phyloP scores from a whole-genome alignment of 2,888 invertebrate genomes.

The Apeira syringaria region DNA sequence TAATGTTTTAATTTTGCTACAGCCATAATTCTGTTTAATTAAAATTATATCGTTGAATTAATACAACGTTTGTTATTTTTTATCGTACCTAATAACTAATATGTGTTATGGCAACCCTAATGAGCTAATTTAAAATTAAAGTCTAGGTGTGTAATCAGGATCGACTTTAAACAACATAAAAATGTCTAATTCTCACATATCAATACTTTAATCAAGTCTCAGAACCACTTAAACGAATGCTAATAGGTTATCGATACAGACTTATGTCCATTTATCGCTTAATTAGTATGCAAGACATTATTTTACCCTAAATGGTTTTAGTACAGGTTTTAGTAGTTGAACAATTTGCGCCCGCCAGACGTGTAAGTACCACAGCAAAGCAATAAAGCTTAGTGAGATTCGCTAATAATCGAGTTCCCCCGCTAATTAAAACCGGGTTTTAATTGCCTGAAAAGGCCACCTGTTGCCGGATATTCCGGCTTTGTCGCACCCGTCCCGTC shows the following conservation, averaged over 20 bases:
- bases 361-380: slow-evolving; percentile 71
- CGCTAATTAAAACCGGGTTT: slow-evolving; percentile 80
- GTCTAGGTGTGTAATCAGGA: slow-evolving; percentile 26
- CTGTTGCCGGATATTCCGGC: slow-evolving; percentile 67
- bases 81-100: too few species aligned
- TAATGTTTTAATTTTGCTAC: too few species aligned
- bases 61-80: too few species aligned
- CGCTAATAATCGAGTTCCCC: slow-evolving; percentile 79
- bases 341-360: slow-evolving; percentile 53
- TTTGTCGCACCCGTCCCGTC: slow-evolving; percentile 41
- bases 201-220: slow-evolving; percentile 27
- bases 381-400: slow-evolving; percentile 66
- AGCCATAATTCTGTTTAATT: too few species aligned
- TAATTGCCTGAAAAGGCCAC: slow-evolving; percentile 79
- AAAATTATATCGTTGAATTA: too few species aligned
- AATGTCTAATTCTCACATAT: slow-evolving; percentile 31
- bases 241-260: slow-evolving; percentile 34
- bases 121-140: slow-evolving; percentile 9
- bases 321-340: slow-evolving; percentile 20
- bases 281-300: slow-evolving; percentile 16
- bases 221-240: slow-evolving; percentile 35
- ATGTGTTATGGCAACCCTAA: not conserved
- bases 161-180: slow-evolving; percentile 33
- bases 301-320: slow-evolving; percentile 22
- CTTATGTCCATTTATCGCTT: slow-evolving; percentile 22